A percentile compares a stretch with the other conserved stretches of the same genome.
Evolutionary conservation across 2,888 invertebrate genomes (phyloP).

Genomic region (Abrostola triplasia): DNA sequence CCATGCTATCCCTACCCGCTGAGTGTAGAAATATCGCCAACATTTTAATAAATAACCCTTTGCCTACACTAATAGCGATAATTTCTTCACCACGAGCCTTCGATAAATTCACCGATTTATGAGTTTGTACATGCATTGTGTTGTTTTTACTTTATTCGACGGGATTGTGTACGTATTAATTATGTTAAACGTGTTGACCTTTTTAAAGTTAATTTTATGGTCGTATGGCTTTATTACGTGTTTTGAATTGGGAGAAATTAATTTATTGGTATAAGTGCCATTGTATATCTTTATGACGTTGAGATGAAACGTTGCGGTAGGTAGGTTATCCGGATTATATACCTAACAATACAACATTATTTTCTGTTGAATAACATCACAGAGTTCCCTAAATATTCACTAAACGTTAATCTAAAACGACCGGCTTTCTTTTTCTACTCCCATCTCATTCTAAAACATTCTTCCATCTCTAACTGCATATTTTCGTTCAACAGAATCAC

Average conservation of each 20-base stretch:
- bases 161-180: slow-evolving; percentile 40
- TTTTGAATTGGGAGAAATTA: slow-evolving; percentile 40
- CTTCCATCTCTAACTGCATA: slow-evolving; percentile 33
- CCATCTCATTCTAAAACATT: slow-evolving; percentile 11
- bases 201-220: slow-evolving; percentile 45
- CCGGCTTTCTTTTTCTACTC: slow-evolving; percentile 10
- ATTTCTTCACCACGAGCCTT: slow-evolving; percentile 74
- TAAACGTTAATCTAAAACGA: no score
- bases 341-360: no score
- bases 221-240: slow-evolving; percentile 51
- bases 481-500: slow-evolving; percentile 45
- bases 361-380: no score
- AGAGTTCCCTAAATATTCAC: no score
- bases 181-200: slow-evolving; percentile 49
- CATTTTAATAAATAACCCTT: slow-evolving; percentile 73
- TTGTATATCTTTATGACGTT: slow-evolving; percentile 40
- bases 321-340: slow-evolving; percentile 16
- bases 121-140: slow-evolving; percentile 54
- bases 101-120: slow-evolving; percentile 64
- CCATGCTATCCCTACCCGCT: slow-evolving; percentile 68
- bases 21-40: slow-evolving; percentile 63
- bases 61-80: slow-evolving; percentile 77
- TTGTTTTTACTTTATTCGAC: slow-evolving; percentile 51
- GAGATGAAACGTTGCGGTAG: slow-evolving; percentile 34
- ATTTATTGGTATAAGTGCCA: slow-evolving; percentile 36